These are phyloP conservation scores for Caenorhabditis imperialis DNA, from an alignment of 2,888 invertebrate genomes.

Conservation along the genomic window DNA sequence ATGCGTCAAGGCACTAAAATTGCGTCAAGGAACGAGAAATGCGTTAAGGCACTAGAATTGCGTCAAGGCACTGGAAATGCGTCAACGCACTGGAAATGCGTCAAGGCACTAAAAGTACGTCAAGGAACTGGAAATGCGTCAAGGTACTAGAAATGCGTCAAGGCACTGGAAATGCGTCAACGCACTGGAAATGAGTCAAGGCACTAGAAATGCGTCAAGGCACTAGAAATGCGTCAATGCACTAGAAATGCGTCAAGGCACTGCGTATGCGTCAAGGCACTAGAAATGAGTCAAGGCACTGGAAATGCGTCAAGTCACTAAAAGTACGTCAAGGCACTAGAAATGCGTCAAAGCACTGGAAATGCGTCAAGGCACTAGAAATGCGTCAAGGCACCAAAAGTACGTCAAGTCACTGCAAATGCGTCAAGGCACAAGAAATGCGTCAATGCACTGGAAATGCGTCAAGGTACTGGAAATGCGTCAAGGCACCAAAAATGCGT, in stretches of 20 bases:
- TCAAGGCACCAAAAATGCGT: background rate
- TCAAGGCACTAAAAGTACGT: background rate
- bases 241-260: background rate
- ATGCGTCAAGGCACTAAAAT: conserved; percentile 58
- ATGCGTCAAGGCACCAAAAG: conserved; percentile 58
- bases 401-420: conserved; percentile 16
- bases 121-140: conserved; percentile 60
- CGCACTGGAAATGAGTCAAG: background rate
- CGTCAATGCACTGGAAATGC: background rate
- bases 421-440: conserved; percentile 62
- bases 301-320: conserved; percentile 50
- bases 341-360: conserved; percentile 66
- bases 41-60: conserved; percentile 62
- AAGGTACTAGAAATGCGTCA: background rate
- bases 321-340: conserved; percentile 47
- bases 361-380: conserved; percentile 7
- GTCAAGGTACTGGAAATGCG: conserved; percentile 62
- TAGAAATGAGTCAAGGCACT: conserved; percentile 30
- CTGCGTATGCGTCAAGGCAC: background rate
- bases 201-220: conserved; percentile 67
- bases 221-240: conserved; percentile 40
- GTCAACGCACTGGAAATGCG: conserved; percentile 60
- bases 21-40: conserved; percentile 19
- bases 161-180: conserved; percentile 60
- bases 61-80: background rate